phyloP scores from a whole-genome alignment of 2,888 invertebrate genomes.

The Gibbula magus region DNA sequence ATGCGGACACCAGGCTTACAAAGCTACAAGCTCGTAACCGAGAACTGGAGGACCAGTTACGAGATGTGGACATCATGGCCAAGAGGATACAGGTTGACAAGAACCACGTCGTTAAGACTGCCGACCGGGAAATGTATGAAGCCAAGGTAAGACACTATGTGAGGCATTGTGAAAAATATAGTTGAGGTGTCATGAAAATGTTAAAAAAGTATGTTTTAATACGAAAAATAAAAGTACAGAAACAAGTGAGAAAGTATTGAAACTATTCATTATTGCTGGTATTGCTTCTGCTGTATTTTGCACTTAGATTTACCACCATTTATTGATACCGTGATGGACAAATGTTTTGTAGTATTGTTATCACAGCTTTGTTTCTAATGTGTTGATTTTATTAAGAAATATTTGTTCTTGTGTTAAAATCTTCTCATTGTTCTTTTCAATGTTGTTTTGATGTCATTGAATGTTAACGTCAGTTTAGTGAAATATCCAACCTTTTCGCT shows the following conservation, averaged over 20 bases:
- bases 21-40: constrained; percentile 54
- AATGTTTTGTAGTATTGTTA: neutral
- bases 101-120: constrained; percentile 64
- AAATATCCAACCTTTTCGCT: no score
- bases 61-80: constrained; percentile 68
- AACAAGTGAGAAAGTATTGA: neutral
- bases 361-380: neutral
- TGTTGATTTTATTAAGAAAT: no score
- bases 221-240: neutral
- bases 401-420: no score
- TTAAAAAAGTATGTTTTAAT: neutral
- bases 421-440: no score
- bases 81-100: constrained; percentile 70
- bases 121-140: constrained; percentile 70
- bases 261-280: neutral
- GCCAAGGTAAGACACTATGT: constrained; percentile 58
- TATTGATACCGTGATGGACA: neutral
- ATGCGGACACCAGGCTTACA: constrained; percentile 48
- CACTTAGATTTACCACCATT: neutral
- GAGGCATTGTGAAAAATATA: neutral
- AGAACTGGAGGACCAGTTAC: constrained; percentile 65
- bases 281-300: neutral
- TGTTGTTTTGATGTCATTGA: no score
- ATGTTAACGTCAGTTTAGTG: no score
- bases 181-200: no score